Evolutionary conservation across 2,113 vertebrate genomes (phyloP).

Genomic region (Sinocyclocheilus grahami): DNA sequence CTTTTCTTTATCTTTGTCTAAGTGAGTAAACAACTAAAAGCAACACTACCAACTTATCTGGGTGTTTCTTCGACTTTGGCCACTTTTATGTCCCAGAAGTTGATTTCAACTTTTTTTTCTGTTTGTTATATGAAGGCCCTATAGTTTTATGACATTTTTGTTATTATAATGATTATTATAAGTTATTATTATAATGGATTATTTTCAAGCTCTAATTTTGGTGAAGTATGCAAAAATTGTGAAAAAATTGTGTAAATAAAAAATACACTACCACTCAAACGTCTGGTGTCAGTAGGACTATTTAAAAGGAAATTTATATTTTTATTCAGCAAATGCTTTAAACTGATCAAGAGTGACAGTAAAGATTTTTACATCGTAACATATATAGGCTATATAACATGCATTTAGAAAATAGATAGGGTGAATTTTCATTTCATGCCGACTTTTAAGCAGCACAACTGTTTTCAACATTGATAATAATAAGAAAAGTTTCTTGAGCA

Average conservation of each 20-base stretch:
- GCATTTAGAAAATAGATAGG: no score
- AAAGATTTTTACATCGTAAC: neutral
- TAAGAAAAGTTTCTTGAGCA: no score
- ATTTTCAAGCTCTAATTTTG: neutral
- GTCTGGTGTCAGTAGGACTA: neutral
- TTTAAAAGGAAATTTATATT: neutral
- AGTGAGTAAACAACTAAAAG: constrained; percentile 21
- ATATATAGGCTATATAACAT: no score
- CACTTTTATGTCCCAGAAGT: neutral
- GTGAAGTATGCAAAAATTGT: neutral
- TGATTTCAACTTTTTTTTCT: neutral
- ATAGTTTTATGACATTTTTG: neutral
- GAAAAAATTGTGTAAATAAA: neutral
- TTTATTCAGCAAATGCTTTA: no score
- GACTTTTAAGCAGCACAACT: no score
- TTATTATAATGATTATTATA: neutral
- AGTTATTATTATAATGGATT: neutral
- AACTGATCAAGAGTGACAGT: neutral
- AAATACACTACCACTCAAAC: neutral
- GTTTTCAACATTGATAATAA: no score
- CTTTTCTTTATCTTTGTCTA: constrained; percentile 13
- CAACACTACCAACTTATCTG: constrained; percentile 3
- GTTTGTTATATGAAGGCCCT: neutral
- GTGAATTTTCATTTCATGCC: no score
- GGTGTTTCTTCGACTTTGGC: neutral